A percentile compares a stretch with the other conserved stretches of the same genome.
phyloP scores from a whole-genome alignment of 2,797 vertebrate genomes.

The Eleutherodactylus coqui region DNA sequence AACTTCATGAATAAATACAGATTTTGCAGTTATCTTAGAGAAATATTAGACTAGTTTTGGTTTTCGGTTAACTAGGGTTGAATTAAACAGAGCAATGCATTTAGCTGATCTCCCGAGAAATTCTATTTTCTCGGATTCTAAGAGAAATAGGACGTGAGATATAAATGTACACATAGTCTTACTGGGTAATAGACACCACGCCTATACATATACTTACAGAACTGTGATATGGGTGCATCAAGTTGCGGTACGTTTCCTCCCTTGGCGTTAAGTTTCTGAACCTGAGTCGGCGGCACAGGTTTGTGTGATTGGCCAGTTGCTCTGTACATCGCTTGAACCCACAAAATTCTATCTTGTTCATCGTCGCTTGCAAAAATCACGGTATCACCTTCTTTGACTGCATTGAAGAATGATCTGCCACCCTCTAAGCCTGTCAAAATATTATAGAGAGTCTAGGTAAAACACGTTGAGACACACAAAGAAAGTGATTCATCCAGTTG shows the following conservation, averaged over 20 bases:
- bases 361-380: constrained; percentile 98
- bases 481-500: background rate
- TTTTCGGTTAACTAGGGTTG: background rate
- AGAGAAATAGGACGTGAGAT: background rate
- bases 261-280: constrained; percentile 97
- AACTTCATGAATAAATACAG: background rate
- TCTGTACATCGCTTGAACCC: constrained; percentile 98
- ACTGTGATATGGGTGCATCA: constrained; percentile 97
- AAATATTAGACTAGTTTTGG: background rate
- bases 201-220: constrained; percentile 87
- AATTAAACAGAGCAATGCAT: constrained; percentile 27
- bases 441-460: background rate
- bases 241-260: constrained; percentile 91
- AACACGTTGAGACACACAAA: background rate
- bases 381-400: constrained; percentile 97
- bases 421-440: constrained; percentile 87
- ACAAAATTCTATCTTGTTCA: constrained; percentile 96
- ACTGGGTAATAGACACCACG: constrained; percentile 17
- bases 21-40: background rate
- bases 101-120: constrained; percentile 9
- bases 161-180: background rate
- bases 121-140: background rate
- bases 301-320: constrained; percentile 98
- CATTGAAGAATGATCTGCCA: constrained; percentile 95
- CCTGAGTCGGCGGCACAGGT: constrained; percentile 95